A percentile compares a stretch with the other conserved stretches of the same genome.
These are phyloP conservation scores for Pseudopipra pipra DNA, from an alignment of 2,113 vertebrate species.

Conservation along the genomic window DNA sequence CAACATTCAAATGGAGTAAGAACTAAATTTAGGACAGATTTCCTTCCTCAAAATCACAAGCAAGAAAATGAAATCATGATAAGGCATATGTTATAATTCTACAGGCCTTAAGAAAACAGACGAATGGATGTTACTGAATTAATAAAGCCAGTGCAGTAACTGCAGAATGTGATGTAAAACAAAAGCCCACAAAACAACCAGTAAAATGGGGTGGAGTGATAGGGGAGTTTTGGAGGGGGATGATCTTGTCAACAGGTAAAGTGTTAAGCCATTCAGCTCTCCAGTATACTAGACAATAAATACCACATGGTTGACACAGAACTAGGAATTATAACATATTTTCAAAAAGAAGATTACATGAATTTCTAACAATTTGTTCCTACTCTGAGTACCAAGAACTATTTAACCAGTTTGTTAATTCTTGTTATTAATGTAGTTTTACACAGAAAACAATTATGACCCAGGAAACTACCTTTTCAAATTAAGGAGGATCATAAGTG, in stretches of 20 bases:
- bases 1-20: background rate
- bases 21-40: background rate
- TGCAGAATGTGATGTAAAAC: background rate
- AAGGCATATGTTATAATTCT: background rate
- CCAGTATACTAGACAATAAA: background rate
- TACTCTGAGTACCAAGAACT: background rate
- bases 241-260: background rate
- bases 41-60: background rate
- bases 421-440: background rate
- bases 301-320: background rate
- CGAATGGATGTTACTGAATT: background rate
- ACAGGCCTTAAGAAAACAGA: background rate
- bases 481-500: background rate
- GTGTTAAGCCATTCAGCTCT: background rate
- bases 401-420: background rate
- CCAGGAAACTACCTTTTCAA: background rate
- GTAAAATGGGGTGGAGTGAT: background rate
- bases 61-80: background rate
- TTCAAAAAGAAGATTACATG: background rate
- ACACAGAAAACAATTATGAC: background rate
- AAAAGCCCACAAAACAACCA: background rate
- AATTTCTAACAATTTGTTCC: background rate
- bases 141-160: background rate
- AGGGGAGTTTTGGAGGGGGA: fast-evolving
- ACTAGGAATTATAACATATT: background rate